These are phyloP conservation scores for Zaprionus davidi DNA, from an alignment of 1,140 invertebrate genomes.

Conservation along the genomic window DNA sequence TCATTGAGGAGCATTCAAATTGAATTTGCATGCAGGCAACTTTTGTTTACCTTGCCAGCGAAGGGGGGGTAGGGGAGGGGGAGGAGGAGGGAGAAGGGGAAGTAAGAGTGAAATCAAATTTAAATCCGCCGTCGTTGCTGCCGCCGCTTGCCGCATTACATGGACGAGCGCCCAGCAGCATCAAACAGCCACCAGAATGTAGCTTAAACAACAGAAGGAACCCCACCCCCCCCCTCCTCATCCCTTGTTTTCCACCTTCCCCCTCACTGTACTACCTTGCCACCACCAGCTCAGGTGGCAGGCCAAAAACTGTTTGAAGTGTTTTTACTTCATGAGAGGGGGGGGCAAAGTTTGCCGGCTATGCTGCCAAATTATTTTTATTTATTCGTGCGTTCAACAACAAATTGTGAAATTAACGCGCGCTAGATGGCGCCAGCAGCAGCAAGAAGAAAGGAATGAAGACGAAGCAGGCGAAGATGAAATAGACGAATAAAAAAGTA, in stretches of 20 bases:
- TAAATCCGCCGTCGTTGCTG: conserved; percentile 21
- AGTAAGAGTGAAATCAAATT: conserved; percentile 42
- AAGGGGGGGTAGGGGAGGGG: conserved; percentile 24
- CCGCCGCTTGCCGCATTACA: conserved; percentile 43
- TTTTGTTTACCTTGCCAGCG: conserved; percentile 66
- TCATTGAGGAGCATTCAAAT: conserved; percentile 80
- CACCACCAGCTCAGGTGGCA: conserved; percentile 37
- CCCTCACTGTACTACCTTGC: neutral
- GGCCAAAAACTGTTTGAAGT: conserved; percentile 71
- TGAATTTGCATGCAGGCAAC: conserved; percentile 80
- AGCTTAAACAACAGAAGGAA: conserved; percentile 16
- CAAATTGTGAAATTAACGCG: conserved; percentile 49
- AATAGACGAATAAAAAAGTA: neutral
- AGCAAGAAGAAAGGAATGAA: neutral
- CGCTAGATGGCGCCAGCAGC: conserved; percentile 52
- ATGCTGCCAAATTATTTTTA: conserved; percentile 73
- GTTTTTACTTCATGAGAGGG: neutral
- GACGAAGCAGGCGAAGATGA: neutral
- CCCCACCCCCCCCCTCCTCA: neutral
- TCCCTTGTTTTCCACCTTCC: neutral
- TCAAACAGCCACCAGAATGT: conserved; percentile 15
- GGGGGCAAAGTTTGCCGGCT: neutral
- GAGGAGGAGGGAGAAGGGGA: neutral
- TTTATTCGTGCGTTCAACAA: conserved; percentile 74
- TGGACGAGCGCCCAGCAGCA: conserved; percentile 45